A percentile compares a stretch with the other conserved stretches of the same genome.
Evolutionary conservation across 2,888 invertebrate genomes (phyloP).

Genomic region (Acheta domesticus): DNA sequence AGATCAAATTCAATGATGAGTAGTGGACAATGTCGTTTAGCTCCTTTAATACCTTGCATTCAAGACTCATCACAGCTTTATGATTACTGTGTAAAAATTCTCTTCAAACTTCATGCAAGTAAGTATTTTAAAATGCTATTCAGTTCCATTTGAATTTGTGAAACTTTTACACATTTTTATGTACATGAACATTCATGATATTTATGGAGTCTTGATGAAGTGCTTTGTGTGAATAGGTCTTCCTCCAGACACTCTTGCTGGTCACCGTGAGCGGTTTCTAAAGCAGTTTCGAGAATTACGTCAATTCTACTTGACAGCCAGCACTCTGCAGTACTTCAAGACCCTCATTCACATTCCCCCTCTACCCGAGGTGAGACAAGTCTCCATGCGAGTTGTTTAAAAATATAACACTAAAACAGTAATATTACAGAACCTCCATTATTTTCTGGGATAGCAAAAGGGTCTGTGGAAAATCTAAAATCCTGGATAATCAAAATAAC

Average conservation of each 20-base stretch:
- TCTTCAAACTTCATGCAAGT: slow-evolving; percentile 88
- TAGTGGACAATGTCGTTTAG: slow-evolving; percentile 92
- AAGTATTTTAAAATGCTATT: slow-evolving; percentile 39
- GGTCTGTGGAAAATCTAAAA: no score
- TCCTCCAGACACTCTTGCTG: slow-evolving; percentile 84
- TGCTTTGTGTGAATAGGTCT: slow-evolving; percentile 53
- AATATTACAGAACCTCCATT: no score
- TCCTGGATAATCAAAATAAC: no score
- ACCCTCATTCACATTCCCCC: slow-evolving; percentile 90
- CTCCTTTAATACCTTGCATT: slow-evolving; percentile 91
- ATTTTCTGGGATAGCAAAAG: no score
- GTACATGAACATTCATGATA: no score
- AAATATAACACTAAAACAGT: no score
- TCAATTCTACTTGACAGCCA: slow-evolving; percentile 88
- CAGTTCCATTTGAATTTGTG: neutral
- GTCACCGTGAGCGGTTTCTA: slow-evolving; percentile 85
- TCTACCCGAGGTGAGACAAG: slow-evolving; percentile 69
- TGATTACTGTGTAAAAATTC: slow-evolving; percentile 92
- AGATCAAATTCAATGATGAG: slow-evolving; percentile 96
- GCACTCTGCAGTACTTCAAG: slow-evolving; percentile 95
- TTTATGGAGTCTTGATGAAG: neutral
- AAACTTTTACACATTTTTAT: slow-evolving; percentile 12
- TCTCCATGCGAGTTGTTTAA: neutral
- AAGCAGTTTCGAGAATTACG: slow-evolving; percentile 85
- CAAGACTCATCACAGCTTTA: slow-evolving; percentile 95